These are phyloP conservation scores for Proisotoma minuta DNA, from an alignment of 2,888 invertebrate genomes.

Conservation along the genomic window DNA sequence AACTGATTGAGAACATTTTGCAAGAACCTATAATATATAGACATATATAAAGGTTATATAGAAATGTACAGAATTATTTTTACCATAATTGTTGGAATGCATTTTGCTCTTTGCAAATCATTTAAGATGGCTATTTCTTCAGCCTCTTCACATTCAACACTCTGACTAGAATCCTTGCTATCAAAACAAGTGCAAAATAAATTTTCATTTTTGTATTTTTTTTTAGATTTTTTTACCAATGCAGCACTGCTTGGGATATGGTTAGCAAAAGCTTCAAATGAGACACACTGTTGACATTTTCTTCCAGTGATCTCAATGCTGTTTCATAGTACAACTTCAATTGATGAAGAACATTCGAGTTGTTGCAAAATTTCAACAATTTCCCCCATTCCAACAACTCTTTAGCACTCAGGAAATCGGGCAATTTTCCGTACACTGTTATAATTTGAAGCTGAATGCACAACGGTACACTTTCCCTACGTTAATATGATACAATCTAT, in stretches of 20 bases:
- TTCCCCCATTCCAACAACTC: constrained; percentile 23
- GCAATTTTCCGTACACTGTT: constrained; percentile 23
- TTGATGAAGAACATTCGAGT: background rate
- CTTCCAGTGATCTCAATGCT: background rate
- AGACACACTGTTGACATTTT: background rate
- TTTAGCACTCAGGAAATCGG: constrained; percentile 18
- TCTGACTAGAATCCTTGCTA: too few relatives aligned
- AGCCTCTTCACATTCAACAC: too few relatives aligned
- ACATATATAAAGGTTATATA: background rate
- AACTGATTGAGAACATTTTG: background rate
- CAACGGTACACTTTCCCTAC: constrained; percentile 15
- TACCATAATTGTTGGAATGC: constrained; percentile 2
- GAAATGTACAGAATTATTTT: background rate
- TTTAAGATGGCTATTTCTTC: too few relatives aligned
- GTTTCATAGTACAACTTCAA: background rate
- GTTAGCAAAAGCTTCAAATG: background rate
- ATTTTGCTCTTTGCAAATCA: background rate
- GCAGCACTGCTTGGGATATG: background rate
- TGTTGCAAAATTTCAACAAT: constrained; percentile 20
- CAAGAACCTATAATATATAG: background rate
- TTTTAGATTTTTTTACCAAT: background rate
- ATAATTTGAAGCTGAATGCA: constrained; percentile 22
- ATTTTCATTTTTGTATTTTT: too few relatives aligned
- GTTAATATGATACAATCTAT: too few relatives aligned
- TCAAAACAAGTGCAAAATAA: background rate